A percentile compares a stretch with the other conserved stretches of the same genome.
These are phyloP conservation scores for Cotesia vestalis DNA, from an alignment of 1,140 invertebrate genomes.

Conservation along the genomic window DNA sequence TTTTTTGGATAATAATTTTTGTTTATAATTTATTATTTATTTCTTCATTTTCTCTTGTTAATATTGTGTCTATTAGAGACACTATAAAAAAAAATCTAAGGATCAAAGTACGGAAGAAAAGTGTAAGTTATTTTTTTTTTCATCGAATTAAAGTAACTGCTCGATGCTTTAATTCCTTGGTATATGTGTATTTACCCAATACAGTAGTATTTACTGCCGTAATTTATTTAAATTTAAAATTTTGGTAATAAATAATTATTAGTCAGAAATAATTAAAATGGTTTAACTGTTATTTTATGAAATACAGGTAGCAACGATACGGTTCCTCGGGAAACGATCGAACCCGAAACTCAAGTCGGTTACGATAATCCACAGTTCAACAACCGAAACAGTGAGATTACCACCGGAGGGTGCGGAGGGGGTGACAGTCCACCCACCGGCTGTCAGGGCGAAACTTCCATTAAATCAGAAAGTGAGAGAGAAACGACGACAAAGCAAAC, in stretches of 20 bases:
- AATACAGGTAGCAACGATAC: slow-evolving; percentile 78
- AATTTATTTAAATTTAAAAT: not conserved
- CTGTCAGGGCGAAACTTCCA: slow-evolving; percentile 69
- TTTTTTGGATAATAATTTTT: slow-evolving; percentile 1
- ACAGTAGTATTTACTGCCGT: too few species aligned
- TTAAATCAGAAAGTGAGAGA: slow-evolving; percentile 70
- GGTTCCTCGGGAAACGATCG: slow-evolving; percentile 78
- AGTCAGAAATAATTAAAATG: too few species aligned
- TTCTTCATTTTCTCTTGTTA: slow-evolving; percentile 23
- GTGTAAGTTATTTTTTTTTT: slow-evolving; percentile 50
- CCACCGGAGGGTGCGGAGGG: slow-evolving; percentile 78
- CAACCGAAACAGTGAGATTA: slow-evolving; percentile 82
- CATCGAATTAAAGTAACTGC: not conserved
- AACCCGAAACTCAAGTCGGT: slow-evolving; percentile 82
- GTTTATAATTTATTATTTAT: not conserved
- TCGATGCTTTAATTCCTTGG: slow-evolving; percentile 13
- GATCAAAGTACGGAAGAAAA: slow-evolving; percentile 41
- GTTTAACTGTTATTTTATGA: slow-evolving; percentile 10
- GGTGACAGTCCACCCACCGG: slow-evolving; percentile 68
- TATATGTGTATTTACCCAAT: not conserved
- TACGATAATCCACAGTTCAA: slow-evolving; percentile 86
- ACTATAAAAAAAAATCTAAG: slow-evolving; percentile 49
- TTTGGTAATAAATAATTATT: not conserved
- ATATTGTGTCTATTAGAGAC: slow-evolving; percentile 43
- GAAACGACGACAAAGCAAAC: slow-evolving; percentile 60